Evolutionary conservation across 2,797 vertebrate species (phyloP).

Genomic region (Macropus fuliginosus): DNA sequence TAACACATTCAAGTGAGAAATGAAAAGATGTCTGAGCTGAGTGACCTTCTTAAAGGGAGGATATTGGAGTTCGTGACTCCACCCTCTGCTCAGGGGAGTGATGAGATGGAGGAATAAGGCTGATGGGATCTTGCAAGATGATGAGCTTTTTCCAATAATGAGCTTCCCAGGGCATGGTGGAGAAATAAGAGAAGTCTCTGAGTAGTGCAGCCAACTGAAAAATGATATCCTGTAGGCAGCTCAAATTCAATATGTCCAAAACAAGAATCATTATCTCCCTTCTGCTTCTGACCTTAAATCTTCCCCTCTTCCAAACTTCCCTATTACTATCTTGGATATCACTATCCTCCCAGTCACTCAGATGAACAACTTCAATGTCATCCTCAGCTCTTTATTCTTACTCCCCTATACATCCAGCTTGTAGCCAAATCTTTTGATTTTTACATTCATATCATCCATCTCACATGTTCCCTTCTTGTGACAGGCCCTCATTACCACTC

Average conservation of each 20-base stretch:
- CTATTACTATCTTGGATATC: not conserved
- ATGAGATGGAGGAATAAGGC: not conserved
- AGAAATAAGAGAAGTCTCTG: not conserved
- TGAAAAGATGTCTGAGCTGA: not conserved
- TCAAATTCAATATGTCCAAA: not conserved
- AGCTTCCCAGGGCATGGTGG: not conserved
- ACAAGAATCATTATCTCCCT: not conserved
- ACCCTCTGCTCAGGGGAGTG: not conserved
- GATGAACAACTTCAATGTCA: not conserved
- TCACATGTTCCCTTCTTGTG: not conserved
- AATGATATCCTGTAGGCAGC: not conserved
- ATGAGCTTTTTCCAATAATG: not conserved
- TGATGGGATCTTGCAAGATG: not conserved
- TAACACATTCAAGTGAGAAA: not conserved
- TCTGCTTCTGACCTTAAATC: not conserved
- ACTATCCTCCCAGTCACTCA: not conserved
- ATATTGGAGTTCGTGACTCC: not conserved
- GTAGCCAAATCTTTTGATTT: not conserved
- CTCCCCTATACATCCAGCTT: not conserved
- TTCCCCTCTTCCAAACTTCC: not conserved
- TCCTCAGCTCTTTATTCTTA: not conserved
- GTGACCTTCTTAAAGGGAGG: not conserved
- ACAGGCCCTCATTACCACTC: not conserved
- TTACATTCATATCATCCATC: not conserved
- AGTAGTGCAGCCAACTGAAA: not conserved